Evolutionary conservation across 2,888 invertebrate genomes (phyloP).

Genomic region (Mactromeris polynyma): DNA sequence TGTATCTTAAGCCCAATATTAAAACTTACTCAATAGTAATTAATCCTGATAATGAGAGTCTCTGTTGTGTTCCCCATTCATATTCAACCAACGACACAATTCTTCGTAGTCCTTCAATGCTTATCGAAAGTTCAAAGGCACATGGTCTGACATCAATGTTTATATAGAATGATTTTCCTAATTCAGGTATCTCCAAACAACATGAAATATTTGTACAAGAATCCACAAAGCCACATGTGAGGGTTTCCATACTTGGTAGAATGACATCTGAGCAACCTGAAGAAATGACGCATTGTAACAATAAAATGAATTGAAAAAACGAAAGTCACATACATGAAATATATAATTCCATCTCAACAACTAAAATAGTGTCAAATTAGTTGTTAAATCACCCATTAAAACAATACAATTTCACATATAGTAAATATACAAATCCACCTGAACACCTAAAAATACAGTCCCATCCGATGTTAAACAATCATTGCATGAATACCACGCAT

Average conservation of each 20-base stretch:
- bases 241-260: background rate
- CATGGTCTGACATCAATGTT: slow-evolving; percentile 45
- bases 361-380: no score
- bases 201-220: slow-evolving; percentile 64
- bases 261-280: background rate
- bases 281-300: no score
- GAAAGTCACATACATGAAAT: no score
- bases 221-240: slow-evolving; percentile 50
- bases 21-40: slow-evolving; percentile 53
- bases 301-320: no score
- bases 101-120: slow-evolving; percentile 38
- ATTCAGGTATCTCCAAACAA: slow-evolving; percentile 54
- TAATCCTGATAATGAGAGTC: slow-evolving; percentile 50
- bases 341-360: no score
- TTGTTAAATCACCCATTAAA: no score
- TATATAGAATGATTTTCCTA: slow-evolving; percentile 39
- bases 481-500: no score
- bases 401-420: no score
- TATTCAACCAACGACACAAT: slow-evolving; percentile 16
- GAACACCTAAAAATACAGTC: no score
- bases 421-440: no score
- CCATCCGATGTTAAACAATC: no score
- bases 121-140: slow-evolving; percentile 13
- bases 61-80: slow-evolving; percentile 31
- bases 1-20: no score